Evolutionary conservation across 2,113 vertebrate genomes (phyloP), one percentile per base, ranked within the genome.

Genomic region (Gallinago media): DNA sequence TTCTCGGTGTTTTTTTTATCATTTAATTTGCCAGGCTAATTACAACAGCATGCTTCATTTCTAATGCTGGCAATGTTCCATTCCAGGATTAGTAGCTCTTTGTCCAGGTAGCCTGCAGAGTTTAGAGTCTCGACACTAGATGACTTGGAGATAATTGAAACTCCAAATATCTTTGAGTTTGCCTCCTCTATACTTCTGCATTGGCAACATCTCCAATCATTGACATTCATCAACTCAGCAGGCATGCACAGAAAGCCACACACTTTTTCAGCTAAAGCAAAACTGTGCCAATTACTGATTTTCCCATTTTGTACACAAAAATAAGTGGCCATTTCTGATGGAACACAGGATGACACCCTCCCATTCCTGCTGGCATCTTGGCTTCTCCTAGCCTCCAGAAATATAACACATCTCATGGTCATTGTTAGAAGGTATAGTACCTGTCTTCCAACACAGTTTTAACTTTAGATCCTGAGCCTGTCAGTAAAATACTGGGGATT

Each of bases 61-160:
- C 65, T 70, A 73, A 44, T 9, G 50, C 79, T 94, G 79, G 86
- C 67, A 80, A 2, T 4, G 15, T 58, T 90, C 75, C 83, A 74
- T 26, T 46, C 68, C 34, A 72, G 63, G 63, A 93, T 93, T 80
- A 85, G 79, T 12, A 82, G 71, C 55, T 91, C 88, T 90, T 90
- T 92, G 79, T 58, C 55, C 83, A 84, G 72, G 88, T 83, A 92
- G 92, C 91, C 85, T 66, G 55, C 88, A 76, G 67, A 40, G 83
- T 79, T 90, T 85, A 80, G 80, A 89, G 76, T 55, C 90, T 72
- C 1, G 0, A 79, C 2, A 2, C 1, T 8, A 75, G 59, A 92
- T 76, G 47, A 61, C 71, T 83, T 61, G 50, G 50, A 92, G 82
- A 84, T 88, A 85, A 96, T 23, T 54, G 72, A 88, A 94, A 92